Conservation (phyloP, 1,140 invertebrate genomes). For the Dendroctonus ponderosae region DNA sequence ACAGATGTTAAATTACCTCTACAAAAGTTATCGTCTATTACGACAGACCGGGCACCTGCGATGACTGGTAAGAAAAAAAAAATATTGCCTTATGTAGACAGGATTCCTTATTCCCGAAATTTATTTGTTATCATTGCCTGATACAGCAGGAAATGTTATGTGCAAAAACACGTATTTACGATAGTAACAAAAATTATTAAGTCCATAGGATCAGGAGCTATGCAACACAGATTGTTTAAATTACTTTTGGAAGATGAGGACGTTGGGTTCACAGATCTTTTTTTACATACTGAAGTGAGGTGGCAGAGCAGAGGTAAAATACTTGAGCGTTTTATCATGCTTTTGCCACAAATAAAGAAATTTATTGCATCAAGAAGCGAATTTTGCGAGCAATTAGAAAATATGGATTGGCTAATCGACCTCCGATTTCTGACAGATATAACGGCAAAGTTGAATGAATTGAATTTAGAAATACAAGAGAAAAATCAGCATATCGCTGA, state of each 20-base stretch:
- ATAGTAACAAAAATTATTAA: constrained; percentile 33
- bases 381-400: no score
- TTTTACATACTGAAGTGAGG: constrained; percentile 29
- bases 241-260: constrained; percentile 32
- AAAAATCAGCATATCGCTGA: constrained; percentile 31
- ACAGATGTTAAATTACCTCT: constrained; percentile 5
- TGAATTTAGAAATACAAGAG: constrained; percentile 34
- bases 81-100: constrained; percentile 6
- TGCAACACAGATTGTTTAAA: constrained; percentile 32
- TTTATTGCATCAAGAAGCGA: constrained; percentile 5
- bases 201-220: constrained; percentile 24
- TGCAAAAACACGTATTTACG: no score
- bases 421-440: constrained; percentile 32
- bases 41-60: constrained; percentile 1
- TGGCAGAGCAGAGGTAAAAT: constrained; percentile 28
- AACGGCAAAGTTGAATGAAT: constrained; percentile 33
- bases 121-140: constrained; percentile 12
- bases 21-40: constrained; percentile 5
- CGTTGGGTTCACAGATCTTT: constrained; percentile 23
- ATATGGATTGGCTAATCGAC: constrained; percentile 26
- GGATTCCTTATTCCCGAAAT: constrained; percentile 6
- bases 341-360: no score
- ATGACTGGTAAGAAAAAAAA: constrained; percentile 10
- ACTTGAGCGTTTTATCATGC: no score
- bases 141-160: no score